Conservation (phyloP, 2,113 vertebrate species). For the Reinhardtius hippoglossoides region DNA sequence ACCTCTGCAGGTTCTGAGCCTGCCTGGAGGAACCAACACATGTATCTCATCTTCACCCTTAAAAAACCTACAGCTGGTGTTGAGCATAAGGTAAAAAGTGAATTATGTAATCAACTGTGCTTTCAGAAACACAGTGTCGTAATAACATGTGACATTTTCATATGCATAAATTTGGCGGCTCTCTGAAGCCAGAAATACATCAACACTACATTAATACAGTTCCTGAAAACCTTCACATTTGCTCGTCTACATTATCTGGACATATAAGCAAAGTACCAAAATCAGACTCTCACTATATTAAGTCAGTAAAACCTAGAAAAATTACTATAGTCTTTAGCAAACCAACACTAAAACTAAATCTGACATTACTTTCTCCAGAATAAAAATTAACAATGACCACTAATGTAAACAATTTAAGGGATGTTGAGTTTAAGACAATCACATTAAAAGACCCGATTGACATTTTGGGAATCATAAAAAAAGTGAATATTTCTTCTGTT, state of each 20-base stretch:
- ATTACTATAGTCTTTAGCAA: not conserved
- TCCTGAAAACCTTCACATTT: no score
- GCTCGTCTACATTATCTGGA: no score
- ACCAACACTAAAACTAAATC: not conserved
- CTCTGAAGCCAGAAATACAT: not conserved
- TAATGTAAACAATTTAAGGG: no score
- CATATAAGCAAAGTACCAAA: no score
- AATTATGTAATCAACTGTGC: constrained; percentile 7
- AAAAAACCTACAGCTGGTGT: not conserved
- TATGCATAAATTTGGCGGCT: constrained; percentile 12
- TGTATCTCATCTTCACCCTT: constrained; percentile 19
- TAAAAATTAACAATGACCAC: no score
- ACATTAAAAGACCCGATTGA: no score
- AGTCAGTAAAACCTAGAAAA: no score
- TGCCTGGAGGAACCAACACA: not conserved
- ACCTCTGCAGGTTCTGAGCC: constrained; percentile 12
- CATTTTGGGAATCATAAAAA: no score
- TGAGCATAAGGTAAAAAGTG: constrained; percentile 5
- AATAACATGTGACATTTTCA: constrained; percentile 26
- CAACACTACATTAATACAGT: not conserved
- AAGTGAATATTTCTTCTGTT: no score
- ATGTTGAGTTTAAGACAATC: no score
- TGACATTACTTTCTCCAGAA: not conserved
- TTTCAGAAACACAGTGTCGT: not conserved
- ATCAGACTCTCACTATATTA: no score